Base-by-base conservation (phyloP, 1,140 invertebrate genomes). In the Hyles euphorbiae region DNA sequence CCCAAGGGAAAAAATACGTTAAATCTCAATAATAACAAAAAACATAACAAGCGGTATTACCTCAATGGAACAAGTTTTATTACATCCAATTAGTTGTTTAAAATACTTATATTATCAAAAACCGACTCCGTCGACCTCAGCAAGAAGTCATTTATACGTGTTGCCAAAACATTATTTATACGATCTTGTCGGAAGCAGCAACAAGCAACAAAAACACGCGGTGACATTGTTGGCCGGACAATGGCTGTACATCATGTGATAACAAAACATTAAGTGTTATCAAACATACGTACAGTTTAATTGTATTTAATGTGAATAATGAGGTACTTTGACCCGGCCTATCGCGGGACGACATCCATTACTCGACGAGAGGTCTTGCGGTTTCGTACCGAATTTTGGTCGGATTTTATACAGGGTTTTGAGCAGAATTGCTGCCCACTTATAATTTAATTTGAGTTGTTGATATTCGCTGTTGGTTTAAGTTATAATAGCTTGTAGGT, bases 281-380 rank as follows among this genome's bases (percentile, higher is more conserved):
- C 57, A 59, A 53, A 60, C 58, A 57, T 67, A 51, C 57, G 56
- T 58, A 58, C 57, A 66, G 66, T 63, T 63, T 63, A 60, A 65
- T 61, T 46, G 53, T 65, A 65, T 68, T 68, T 60, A 60, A 65
- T 46, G 54, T 56, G 46, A 65, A 22, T 62, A 60, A 60, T 60
- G 60, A 33, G 34, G 51, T 52, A 51, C 63, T 63, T 45, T 63
- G 57, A 65, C 51, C 60, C 43, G n/a, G 32, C 50, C 6, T 34
- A 52, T 52, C 44, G 46, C 46, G 47, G 51, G 32, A 34, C 57
- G 22, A 47, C 11, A 48, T 59, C 5, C 12, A 50, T 50, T 50
- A 50, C 48, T 50, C 48, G 9, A 12, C 32, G 12, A 32, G 12
- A 50, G 11, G 46, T 8, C 44, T 22, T 22, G 10, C 12, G 10